Evolutionary conservation across 2,888 invertebrate species (phyloP), one percentile per base, ranked within the genome.

Genomic region (Platycheirus rosarum): DNA sequence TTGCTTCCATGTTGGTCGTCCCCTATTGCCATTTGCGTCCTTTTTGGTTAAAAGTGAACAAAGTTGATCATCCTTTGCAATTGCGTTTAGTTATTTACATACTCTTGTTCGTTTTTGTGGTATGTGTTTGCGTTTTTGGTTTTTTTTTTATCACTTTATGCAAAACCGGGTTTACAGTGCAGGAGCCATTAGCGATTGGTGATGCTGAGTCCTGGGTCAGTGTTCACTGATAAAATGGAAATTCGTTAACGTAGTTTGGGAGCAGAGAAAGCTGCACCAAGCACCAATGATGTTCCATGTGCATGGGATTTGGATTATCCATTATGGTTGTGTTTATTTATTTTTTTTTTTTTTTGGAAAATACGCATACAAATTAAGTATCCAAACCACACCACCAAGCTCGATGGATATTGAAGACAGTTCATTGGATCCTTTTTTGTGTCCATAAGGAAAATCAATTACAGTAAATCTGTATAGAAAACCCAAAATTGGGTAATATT

Each of bases 61-160:
- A 69, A 77, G 35, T 77, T 71, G 70, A 79, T 57, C 74, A 66
- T 79, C 69, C 79, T 65, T 4, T 79, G 79, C 74, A 57, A 63
- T 79, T 74, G 79, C 55, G 57, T 74, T 62, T 62, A 23, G 48
- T 46, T 69, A 74, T 63, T 69, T 69, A 26, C 44, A 44, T 60
- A 29, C 29, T 32, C 6, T 23, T 2, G 23, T 20, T n/a, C 35
- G n/a, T 42, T 40, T 40, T 53, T 16, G 40, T 46, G 23, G n/a
- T 37, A 18, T 23, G 20, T 14, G 29, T 23, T 37, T 18, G 46
- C 11, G 14, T 0, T 7, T 13, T 32, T 46, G 13, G 14, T 4
- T 46, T 49, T 46, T 11, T 13, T 18, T 62, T 48, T 63, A 11
- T 35, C 13, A 23, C 42, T 49, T 40, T 35, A 53, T 60, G 55